Conservation (phyloP, 2,113 vertebrate genomes). For the Neolamprologus sp. region DNA sequence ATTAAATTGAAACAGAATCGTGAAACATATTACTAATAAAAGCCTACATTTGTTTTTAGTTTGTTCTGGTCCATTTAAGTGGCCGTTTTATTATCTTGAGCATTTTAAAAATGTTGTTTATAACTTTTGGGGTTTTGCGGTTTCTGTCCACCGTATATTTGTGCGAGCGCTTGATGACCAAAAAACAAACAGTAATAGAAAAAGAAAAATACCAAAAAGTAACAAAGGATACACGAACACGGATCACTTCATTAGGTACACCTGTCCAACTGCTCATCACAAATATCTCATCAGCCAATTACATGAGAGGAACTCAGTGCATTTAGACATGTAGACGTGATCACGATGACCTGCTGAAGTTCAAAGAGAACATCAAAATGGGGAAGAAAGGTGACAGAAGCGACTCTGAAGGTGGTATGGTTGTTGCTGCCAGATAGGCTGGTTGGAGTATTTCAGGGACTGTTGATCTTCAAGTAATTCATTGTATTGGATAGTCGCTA, state of each 20-base stretch:
- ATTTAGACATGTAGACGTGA: neutral
- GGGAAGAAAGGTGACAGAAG: neutral
- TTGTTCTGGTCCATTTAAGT: neutral
- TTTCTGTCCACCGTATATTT: neutral
- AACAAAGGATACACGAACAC: neutral
- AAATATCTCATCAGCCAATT: neutral
- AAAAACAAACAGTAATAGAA: neutral
- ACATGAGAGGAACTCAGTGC: neutral
- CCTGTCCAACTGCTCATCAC: neutral
- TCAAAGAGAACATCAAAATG: neutral
- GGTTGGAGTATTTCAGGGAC: neutral
- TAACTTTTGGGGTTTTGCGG: neutral
- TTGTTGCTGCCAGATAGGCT: neutral
- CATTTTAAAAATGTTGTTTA: neutral
- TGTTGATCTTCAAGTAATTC: neutral
- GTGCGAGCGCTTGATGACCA: rapidly evolving
- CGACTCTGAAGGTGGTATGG: neutral
- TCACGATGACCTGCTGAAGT: neutral
- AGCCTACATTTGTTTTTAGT: neutral
- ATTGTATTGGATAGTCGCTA: neutral
- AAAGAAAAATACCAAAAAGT: neutral
- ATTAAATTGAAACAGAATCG: neutral
- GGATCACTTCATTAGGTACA: neutral
- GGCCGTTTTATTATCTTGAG: neutral
- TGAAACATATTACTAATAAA: neutral